Evolutionary conservation across 2,113 vertebrate species (phyloP).

Genomic region (Astatotilapia flaviijosephi): DNA sequence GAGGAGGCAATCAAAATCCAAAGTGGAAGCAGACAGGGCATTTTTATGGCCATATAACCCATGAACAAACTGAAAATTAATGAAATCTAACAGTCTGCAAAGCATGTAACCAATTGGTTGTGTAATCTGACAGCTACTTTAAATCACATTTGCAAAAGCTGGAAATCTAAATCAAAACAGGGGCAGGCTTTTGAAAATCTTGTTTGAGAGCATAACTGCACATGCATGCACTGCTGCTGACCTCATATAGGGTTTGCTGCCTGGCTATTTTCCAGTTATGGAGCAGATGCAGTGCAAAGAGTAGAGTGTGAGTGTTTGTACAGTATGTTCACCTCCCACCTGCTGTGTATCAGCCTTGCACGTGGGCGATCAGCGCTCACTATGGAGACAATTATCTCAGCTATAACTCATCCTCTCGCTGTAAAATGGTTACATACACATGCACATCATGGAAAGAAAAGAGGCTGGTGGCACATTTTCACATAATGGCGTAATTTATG

Average conservation of each 20-base stretch:
- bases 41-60: background rate
- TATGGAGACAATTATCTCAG: slow-evolving; percentile 57
- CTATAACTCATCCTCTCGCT: slow-evolving; percentile 36
- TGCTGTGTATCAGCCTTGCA: slow-evolving; percentile 35
- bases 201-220: background rate
- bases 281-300: slow-evolving; percentile 9
- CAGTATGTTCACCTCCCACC: slow-evolving; percentile 61
- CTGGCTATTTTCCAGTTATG: background rate
- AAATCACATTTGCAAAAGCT: background rate
- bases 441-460: background rate
- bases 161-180: background rate
- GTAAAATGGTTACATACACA: background rate
- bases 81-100: background rate
- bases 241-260: background rate
- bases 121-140: background rate
- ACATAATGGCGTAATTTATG: background rate
- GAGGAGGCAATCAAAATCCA: background rate
- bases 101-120: background rate
- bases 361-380: slow-evolving; percentile 55
- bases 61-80: background rate
- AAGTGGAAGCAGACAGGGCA: background rate
- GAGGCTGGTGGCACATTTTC: background rate
- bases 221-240: background rate
- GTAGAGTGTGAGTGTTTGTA: slow-evolving; percentile 20
- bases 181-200: background rate